Conservation (phyloP, 2,888 invertebrate genomes). For the Himalopsyche kuldschensis region DNA sequence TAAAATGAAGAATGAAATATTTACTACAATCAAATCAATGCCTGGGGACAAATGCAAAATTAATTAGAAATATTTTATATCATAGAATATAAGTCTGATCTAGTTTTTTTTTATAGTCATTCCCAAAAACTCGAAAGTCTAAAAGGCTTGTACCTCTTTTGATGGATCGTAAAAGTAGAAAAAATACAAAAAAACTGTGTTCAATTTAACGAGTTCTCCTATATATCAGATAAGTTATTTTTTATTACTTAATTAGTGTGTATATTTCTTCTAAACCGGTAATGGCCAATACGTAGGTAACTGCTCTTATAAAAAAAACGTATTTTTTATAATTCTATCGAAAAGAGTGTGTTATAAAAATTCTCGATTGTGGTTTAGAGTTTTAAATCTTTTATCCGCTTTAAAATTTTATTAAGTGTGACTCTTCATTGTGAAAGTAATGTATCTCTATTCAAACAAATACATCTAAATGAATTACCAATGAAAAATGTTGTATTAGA, state of each 20-base stretch:
- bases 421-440: neutral
- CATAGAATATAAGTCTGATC: neutral
- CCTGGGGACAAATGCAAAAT: neutral
- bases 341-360: neutral
- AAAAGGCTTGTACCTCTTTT: neutral
- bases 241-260: slow-evolving; percentile 1
- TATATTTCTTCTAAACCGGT: slow-evolving; percentile 1
- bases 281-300: neutral
- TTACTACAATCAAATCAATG: neutral
- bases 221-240: neutral
- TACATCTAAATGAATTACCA: no score
- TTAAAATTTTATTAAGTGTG: neutral
- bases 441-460: neutral
- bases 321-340: neutral
- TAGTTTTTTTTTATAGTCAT: neutral
- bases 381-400: neutral
- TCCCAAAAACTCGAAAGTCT: neutral
- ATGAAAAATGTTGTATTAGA: no score
- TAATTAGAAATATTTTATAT: neutral
- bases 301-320: slow-evolving; percentile 1
- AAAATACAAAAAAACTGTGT: neutral
- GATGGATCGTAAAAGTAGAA: neutral
- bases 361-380: neutral
- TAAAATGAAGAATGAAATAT: neutral
- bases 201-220: neutral